phyloP scores from a whole-genome alignment of 1,140 invertebrate species.

The Hycleus phaleratus region DNA sequence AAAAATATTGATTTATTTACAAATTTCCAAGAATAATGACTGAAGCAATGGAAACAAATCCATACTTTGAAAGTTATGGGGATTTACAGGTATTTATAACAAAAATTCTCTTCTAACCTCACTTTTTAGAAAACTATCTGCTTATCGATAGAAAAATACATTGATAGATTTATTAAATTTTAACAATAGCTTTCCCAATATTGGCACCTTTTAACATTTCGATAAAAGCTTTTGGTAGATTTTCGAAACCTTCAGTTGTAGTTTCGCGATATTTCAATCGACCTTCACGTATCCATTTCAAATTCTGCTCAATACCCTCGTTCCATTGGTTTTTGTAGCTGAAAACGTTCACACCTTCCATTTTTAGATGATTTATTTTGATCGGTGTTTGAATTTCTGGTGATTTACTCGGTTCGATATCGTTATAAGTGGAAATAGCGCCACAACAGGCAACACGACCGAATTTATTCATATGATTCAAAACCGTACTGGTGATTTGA shows the following conservation, averaged over 20 bases:
- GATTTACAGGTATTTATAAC: conserved; percentile 44
- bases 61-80: conserved; percentile 49
- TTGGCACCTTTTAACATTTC: conserved; percentile 53
- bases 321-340: conserved; percentile 44
- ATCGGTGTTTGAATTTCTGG: conserved; percentile 47
- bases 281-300: conserved; percentile 47
- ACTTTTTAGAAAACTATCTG: neutral
- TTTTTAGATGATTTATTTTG: conserved; percentile 47
- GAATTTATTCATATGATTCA: conserved; percentile 51
- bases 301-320: conserved; percentile 49
- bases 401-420: conserved; percentile 33
- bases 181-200: conserved; percentile 50
- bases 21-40: too few relatives aligned
- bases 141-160: neutral
- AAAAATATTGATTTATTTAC: too few relatives aligned
- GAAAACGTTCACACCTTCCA: conserved; percentile 53
- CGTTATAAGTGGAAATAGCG: conserved; percentile 52
- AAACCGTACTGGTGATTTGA: conserved; percentile 50
- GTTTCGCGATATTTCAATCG: conserved; percentile 54
- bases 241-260: conserved; percentile 54
- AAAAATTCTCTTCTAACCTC: conserved; percentile 37
- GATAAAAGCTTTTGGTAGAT: conserved; percentile 53
- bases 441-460: conserved; percentile 56
- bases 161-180: conserved; percentile 2
- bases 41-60: conserved; percentile 14